A percentile compares a stretch with the other conserved stretches of the same genome.
Evolutionary conservation across 2,113 vertebrate species (phyloP).

Genomic region (Megaptera novaeangliae): DNA sequence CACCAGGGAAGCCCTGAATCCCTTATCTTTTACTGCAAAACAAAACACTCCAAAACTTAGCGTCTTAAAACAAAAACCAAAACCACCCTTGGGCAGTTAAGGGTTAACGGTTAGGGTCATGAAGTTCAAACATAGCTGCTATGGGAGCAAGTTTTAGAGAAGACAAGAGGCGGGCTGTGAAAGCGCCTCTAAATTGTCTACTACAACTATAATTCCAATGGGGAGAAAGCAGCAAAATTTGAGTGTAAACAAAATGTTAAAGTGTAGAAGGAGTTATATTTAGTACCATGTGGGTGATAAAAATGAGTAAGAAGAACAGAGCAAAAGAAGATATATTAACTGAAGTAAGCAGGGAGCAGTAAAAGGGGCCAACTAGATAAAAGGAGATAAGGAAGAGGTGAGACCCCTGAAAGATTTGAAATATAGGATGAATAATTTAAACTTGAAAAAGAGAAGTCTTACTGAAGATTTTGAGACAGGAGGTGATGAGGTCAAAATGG

Average conservation of each 20-base stretch:
- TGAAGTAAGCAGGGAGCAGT: background rate
- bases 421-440: background rate
- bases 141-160: background rate
- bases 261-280: conserved; percentile 1
- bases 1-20: background rate
- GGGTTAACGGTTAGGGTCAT: background rate
- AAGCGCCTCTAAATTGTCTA: background rate
- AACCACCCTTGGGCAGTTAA: background rate
- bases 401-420: background rate
- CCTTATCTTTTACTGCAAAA: background rate
- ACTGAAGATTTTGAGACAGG: background rate
- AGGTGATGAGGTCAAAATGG: background rate
- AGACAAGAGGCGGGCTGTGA: background rate
- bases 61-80: background rate
- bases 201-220: background rate
- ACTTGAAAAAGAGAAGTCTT: background rate
- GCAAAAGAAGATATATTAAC: background rate
- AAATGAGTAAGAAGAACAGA: background rate
- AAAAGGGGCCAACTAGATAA: background rate
- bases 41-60: background rate
- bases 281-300: background rate
- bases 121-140: background rate
- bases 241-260: background rate
- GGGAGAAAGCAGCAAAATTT: background rate
- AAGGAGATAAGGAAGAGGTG: background rate